Evolutionary conservation across 2,797 vertebrate species (phyloP), one percentile per base, ranked within the genome.

Genomic region (Sebastes cheni): DNA sequence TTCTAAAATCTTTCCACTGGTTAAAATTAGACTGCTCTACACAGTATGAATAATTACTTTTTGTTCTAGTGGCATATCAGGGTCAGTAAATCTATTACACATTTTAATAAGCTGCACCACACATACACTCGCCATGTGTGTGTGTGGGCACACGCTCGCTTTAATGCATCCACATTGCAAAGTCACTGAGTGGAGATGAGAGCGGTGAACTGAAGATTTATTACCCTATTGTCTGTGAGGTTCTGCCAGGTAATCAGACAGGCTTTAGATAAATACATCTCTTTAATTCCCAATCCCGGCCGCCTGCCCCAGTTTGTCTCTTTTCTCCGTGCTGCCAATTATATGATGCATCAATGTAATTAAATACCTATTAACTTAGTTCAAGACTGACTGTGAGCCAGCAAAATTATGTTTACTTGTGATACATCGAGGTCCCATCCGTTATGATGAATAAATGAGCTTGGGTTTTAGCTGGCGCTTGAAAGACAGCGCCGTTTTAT

Each of bases 61-160:
- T 96, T 95, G 93, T 95, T 95, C 93, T 93, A 88, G 94, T 95
- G 94, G 93, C 94, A 94, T 95, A 95, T 95, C 95, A 96, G 95
- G 95, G 95, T 95, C 95, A 96, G 93, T 94, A 96, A 95, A 96
- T 96, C 95, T 95, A 95, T 95, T 96, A 95, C 93, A 95, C 94
- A 93, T 95, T 96, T 95, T 96, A 96, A 96, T 96, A 96, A 96
- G 93, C 92, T 80, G 75, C 83, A 82, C 80, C 91, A 83, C 89
- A 77, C 86, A 84, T 84, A 72, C 71, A 84, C 84, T 79, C 64
- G 9, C 54, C 72, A 7, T 86, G 72, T 64, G 76, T 80, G 74
- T 69, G 66, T 79, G 90, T 76, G 82, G 64, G 76, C 81, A 74
- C 82, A 77, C 29, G 34, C 80, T 88, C 77, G 76, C 58, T 54